Percentiles rank a stretch among this genome's conserved stretches.
Evolutionary conservation across 2,797 vertebrate genomes (phyloP).

Genomic region (Leptodactylus fallax): DNA sequence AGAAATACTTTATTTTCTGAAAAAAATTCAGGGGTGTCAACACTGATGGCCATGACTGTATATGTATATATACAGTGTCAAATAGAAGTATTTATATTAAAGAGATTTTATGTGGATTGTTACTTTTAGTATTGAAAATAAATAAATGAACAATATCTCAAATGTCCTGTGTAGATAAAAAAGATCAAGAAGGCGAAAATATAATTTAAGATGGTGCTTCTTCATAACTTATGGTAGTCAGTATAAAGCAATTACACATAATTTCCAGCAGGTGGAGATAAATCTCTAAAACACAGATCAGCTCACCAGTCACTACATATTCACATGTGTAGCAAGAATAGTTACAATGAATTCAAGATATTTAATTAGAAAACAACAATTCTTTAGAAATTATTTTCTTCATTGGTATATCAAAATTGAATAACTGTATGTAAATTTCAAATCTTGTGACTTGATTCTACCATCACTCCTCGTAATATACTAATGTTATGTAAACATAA

Average conservation of each 20-base stretch:
- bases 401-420: not conserved
- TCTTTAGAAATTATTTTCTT: not conserved
- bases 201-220: not conserved
- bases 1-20: too few relatives aligned
- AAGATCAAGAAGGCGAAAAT: not conserved
- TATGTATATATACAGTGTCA: too few relatives aligned
- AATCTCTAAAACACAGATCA: not conserved
- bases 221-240: not conserved
- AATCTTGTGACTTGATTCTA: not conserved
- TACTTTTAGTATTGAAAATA: too few relatives aligned
- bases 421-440: not conserved
- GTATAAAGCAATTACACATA: not conserved
- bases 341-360: not conserved
- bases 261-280: constrained; percentile 8
- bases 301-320: not conserved
- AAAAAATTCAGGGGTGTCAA: too few relatives aligned
- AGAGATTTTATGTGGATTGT: too few relatives aligned
- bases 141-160: not conserved
- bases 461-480: not conserved
- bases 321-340: not conserved
- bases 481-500: not conserved
- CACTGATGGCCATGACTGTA: too few relatives aligned
- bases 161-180: not conserved
- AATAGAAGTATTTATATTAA: too few relatives aligned
- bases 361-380: not conserved